These are phyloP conservation scores for Drymonia ruficornis DNA, from an alignment of 2,888 invertebrate genomes.

Conservation along the genomic window DNA sequence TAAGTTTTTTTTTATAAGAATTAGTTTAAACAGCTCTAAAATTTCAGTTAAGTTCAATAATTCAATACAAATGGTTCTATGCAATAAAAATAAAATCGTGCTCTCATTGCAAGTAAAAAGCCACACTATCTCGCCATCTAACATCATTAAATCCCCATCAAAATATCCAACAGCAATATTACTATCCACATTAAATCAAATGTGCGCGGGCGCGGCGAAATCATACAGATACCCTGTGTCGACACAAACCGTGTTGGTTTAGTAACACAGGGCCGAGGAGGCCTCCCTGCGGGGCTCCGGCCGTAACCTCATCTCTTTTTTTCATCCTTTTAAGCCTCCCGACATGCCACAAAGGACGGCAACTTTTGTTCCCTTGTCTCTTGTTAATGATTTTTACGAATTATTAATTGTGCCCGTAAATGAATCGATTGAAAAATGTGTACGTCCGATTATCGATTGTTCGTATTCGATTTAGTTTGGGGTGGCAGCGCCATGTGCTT, in stretches of 20 bases:
- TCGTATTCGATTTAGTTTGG: conserved; percentile 30
- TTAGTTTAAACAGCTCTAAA: no score
- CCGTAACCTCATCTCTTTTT: conserved; percentile 54
- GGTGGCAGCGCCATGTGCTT: conserved; percentile 46
- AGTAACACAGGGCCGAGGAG: conserved; percentile 51
- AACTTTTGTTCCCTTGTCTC: conserved; percentile 81
- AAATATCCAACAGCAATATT: conserved; percentile 11
- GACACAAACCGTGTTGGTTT: conserved; percentile 78
- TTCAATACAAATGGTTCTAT: no score
- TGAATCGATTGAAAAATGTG: conserved; percentile 79
- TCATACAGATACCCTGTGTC: conserved; percentile 50
- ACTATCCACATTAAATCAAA: conserved; percentile 11
- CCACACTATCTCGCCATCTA: neutral
- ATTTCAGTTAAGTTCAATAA: no score
- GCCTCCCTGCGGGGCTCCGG: conserved; percentile 65
- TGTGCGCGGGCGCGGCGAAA: conserved; percentile 13
- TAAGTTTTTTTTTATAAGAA: no score
- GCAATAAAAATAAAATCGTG: no score
- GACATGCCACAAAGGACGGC: conserved; percentile 78
- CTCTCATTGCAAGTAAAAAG: neutral
- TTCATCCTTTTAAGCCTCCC: conserved; percentile 57
- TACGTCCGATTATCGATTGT: conserved; percentile 55
- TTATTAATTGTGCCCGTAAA: conserved; percentile 80
- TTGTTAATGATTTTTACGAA: conserved; percentile 83
- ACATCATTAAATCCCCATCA: conserved; percentile 8